Evolutionary conservation across 2,113 vertebrate genomes (phyloP).

Genomic region (Cinclus cinclus): DNA sequence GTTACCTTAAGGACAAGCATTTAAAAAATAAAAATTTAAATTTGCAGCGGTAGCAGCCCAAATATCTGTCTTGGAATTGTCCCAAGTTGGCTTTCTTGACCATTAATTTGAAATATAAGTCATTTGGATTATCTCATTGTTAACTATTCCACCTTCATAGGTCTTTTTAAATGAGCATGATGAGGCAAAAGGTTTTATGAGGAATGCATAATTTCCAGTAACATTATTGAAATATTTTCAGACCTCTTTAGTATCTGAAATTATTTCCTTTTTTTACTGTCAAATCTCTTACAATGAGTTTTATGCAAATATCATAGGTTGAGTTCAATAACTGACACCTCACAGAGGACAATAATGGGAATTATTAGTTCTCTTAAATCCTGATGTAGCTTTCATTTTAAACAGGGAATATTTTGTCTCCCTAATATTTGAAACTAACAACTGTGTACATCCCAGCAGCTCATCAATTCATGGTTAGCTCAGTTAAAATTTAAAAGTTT

Average conservation of each 20-base stretch:
- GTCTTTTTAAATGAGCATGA: background rate
- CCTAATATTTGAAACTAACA: background rate
- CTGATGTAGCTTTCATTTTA: background rate
- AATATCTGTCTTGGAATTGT: background rate
- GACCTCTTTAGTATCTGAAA: background rate
- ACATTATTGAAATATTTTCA: background rate
- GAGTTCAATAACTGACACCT: background rate
- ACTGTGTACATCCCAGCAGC: background rate
- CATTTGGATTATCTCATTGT: background rate
- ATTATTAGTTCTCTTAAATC: background rate
- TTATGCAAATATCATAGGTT: background rate
- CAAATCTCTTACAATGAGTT: background rate
- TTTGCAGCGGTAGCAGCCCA: background rate
- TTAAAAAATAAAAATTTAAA: background rate
- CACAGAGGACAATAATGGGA: background rate
- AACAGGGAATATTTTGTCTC: background rate
- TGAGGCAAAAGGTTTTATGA: background rate
- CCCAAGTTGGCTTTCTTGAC: background rate
- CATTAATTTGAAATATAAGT: background rate
- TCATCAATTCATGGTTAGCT: background rate
- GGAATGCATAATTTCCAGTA: background rate
- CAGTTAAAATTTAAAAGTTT: background rate
- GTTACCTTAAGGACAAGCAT: background rate
- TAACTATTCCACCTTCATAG: background rate
- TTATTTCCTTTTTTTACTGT: conserved; percentile 1